Base-by-base conservation (phyloP, 1,140 invertebrate genomes). In the Drosophila pandora region DNA sequence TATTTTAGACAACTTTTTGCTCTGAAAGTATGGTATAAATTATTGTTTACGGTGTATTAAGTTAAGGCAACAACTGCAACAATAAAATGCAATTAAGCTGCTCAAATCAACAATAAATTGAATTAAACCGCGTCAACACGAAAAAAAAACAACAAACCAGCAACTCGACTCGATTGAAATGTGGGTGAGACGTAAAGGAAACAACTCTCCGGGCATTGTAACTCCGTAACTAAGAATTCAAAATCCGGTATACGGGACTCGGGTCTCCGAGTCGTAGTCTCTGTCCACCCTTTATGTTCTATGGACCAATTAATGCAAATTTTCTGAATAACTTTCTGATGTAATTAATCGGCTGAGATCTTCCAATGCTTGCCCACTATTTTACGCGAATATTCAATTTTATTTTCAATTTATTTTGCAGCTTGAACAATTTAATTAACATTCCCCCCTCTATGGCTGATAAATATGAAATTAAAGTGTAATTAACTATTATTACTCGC, bases 21-120 rank as follows among this genome's bases (percentile, higher is more conserved):
- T 6, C 5, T 28, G 5, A 28, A 28, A 28, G 25, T 28, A 28
- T 34, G 32, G 9, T 10, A 10, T 32, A 8, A 41, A 41, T 13
- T 43, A 23, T 47, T 23, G 21, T 47, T 47, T 10, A 4, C 43
- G 0, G 43, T 47, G 43, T 22, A 41, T 52, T 47, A 34, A 53
- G 53, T 45, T 17, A 54, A 34, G 55, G 60, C 54, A 53, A 52
- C 53, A 52, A 55, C 8, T 61, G 72, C 56, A 76, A 71, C 76
- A 75, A 79, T 75, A 45, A 81, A 85, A 87, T 85, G 78, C 77
- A 85, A 87, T 85, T 85, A 85, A 70, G 74, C 78, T 62, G 64
- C 82, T 63, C 75, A 63, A 82, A 81, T 78, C 82, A 85, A 79
- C 64, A 58, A 80, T 76, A 82, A 85, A 85, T 85, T 85, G 78